Evolutionary conservation across 2,888 invertebrate genomes (phyloP), one percentile per base, ranked within the genome.

Genomic region (Deroplatys truncata): DNA sequence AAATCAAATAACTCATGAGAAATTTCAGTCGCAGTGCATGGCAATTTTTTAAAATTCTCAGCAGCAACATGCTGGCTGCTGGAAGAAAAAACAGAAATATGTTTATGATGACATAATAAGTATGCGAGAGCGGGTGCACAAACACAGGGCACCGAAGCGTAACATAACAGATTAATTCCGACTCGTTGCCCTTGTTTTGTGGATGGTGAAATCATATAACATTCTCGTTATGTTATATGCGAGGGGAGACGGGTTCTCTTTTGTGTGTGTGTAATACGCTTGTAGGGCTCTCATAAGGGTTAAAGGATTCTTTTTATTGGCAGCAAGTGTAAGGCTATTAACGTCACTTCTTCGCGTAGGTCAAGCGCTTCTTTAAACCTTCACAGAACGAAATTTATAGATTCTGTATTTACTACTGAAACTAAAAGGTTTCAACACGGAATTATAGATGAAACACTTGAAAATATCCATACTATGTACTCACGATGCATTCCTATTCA

Each of bases 151-250:
- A 87, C 82, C 87, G 82, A 43, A 87, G 87, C 87, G 87, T 83
- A 83, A 43, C 87, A 87, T n/a, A 87, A 87, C 87, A 85, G 85
- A 87, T 87, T 83, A 87, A 87, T 83, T 87, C 87, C 87, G 87
- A 56, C 87, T 87, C 87, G 87, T 87, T 87, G 87, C 35, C 43
- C 82, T 43, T 82, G 87, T 87, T 87, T 87, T 35, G 83, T 87
- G 87, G 85, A 72, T 72, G 56, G 56, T 72, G 56, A 72, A 72
- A 72, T 72, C 56, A 72, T 72, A 72, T 72, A 72, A 72, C 56
- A 72, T 72, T 72, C 56, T 72, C 56, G 56, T 72, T 72, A 72
- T 25, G 56, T 20, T 72, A 72, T 72, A 72, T 72, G 56, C 56
- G 56, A 72, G 56, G 56, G 56, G 56, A 72, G 56, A 72, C 20